Base-by-base conservation (phyloP, 2,113 vertebrate genomes). In the Epinephelus moara region DNA sequence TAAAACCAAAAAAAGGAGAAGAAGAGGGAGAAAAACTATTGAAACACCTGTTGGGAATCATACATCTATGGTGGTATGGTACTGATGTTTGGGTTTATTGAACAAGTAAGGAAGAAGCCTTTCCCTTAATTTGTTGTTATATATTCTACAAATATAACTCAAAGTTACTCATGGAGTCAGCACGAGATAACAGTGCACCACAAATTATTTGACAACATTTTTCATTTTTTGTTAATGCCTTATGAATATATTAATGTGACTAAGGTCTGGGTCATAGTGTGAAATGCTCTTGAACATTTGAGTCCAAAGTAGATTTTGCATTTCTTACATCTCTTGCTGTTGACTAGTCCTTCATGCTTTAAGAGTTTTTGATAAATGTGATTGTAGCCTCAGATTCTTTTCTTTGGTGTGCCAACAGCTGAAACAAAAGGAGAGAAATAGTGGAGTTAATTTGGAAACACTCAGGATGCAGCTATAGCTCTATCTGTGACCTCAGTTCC, bases 281-380 rank as follows among this genome's bases (percentile, higher is more conserved):
- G 49, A 52, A 52, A 6, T 7, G 47, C 70, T 27, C n/a, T 57
- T 57, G 52, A 47, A 27, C 4, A 45, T 25, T 7, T 21, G 7
- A 47, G 42, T 66, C 62, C 37, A 64, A 49, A 33, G 49, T 52
- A 15, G 67, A 53, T 33, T 21, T n/a, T 33, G 67, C 18, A 4
- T 33, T 53, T 5, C 27, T 53, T 14, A 33, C 63, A 21, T 69
- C 60, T 25, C 25, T 59, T 69, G 47, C 49, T 81, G 78, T 50
- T 76, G 25, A 70, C 25, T 70, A 50, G 61, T 53, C 52, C 61
- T 77, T 75, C 64, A 70, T 57, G 66, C 66, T 77, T 77, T 4
- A 42, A 45, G 68, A 67, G 75, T 61, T 84, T 78, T 21, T 78
- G 62, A 78, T 68, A 37, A 68, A 84, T 67, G 56, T 45, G 62